Evolutionary conservation across 2,797 vertebrate genomes (phyloP).

Genomic region (Sebastes reedi): DNA sequence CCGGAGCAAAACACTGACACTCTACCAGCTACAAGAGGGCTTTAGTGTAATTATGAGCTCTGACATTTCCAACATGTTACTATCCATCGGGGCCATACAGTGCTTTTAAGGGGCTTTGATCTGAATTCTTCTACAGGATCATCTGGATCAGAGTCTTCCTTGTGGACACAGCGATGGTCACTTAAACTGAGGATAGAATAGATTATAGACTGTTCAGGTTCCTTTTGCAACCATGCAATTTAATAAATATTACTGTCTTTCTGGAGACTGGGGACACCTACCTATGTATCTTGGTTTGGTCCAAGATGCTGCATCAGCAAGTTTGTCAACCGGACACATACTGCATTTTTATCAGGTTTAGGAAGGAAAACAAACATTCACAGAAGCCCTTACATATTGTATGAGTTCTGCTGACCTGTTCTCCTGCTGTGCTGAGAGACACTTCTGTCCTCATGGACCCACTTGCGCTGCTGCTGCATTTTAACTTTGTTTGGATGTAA

Average conservation of each 20-base stretch:
- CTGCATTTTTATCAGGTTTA: neutral
- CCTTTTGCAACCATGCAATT: neutral
- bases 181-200: neutral
- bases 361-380: neutral
- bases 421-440: neutral
- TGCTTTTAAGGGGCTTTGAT: slow-evolving; percentile 9
- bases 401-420: neutral
- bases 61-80: slow-evolving; percentile 14
- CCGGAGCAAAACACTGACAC: slow-evolving; percentile 9
- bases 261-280: neutral
- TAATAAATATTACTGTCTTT: neutral
- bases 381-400: neutral
- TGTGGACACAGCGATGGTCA: neutral
- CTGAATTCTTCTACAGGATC: neutral
- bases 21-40: neutral
- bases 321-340: neutral
- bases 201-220: neutral
- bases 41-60: slow-evolving; percentile 23
- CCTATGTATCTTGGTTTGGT: neutral
- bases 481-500: slow-evolving; percentile 6
- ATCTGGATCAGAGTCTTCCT: slow-evolving; percentile 1
- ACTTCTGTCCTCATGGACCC: neutral
- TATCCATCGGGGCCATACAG: neutral
- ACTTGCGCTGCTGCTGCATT: neutral
- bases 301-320: neutral